phyloP scores from a whole-genome alignment of 2,113 vertebrate species.

The Cyphomyrus plagiostoma region DNA sequence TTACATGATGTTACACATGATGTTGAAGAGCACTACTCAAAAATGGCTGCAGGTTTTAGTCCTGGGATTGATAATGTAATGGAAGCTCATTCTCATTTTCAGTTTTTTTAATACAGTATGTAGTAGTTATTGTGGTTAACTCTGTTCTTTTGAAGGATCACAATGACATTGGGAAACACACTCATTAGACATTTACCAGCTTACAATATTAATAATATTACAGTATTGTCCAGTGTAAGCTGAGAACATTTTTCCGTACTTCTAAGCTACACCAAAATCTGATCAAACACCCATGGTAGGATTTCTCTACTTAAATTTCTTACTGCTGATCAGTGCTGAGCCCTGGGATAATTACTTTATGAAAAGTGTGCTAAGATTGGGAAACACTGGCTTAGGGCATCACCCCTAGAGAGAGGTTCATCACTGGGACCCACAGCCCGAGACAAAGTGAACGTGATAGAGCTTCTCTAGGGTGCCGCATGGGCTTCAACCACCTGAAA shows the following conservation, averaged over 20 bases:
- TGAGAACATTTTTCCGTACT: background rate
- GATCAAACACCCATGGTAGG: background rate
- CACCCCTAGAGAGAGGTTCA: background rate
- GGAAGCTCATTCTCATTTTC: background rate
- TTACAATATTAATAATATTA: background rate
- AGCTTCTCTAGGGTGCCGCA: background rate
- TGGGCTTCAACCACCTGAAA: background rate
- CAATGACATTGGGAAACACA: background rate
- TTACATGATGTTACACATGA: background rate
- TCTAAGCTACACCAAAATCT: background rate
- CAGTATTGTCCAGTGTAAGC: background rate
- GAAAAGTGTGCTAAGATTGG: background rate
- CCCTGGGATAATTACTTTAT: background rate
- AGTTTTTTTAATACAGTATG: background rate
- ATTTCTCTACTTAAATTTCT: background rate
- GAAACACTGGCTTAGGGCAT: background rate
- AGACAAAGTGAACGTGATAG: background rate
- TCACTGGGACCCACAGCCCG: background rate
- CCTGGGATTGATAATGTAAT: background rate
- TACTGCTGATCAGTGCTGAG: background rate
- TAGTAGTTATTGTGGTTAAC: background rate
- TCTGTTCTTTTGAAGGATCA: background rate
- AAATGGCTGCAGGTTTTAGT: background rate
- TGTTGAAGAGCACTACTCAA: background rate
- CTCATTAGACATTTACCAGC: background rate